These are phyloP conservation scores for Microhierax caerulescens DNA, from an alignment of 2,797 vertebrate species.

Conservation along the genomic window DNA sequence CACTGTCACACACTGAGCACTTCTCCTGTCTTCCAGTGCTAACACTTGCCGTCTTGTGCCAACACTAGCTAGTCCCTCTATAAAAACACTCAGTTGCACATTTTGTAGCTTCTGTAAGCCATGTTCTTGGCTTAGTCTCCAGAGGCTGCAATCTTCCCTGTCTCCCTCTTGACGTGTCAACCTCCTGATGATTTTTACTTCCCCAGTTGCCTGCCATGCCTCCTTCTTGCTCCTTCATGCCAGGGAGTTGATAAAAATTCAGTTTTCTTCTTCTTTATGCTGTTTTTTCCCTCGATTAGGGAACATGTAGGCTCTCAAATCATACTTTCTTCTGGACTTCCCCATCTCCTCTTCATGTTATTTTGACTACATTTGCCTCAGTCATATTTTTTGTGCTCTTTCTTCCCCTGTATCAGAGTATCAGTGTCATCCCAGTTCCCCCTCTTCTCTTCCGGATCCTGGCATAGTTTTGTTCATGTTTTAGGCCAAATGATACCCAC, in stretches of 20 bases:
- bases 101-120: conserved; percentile 59
- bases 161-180: conserved; percentile 41
- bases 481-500: background rate
- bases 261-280: background rate
- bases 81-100: conserved; percentile 66
- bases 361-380: background rate
- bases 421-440: background rate
- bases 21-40: conserved; percentile 65
- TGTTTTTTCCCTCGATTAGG: background rate
- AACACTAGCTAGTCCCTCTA: conserved; percentile 64
- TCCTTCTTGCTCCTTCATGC: background rate
- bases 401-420: background rate
- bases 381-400: background rate
- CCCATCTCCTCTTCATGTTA: background rate
- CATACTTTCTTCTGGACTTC: background rate
- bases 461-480: background rate
- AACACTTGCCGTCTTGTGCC: conserved; percentile 69
- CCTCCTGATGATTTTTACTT: conserved; percentile 50
- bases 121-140: conserved; percentile 55
- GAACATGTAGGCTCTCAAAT: background rate
- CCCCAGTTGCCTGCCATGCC: background rate
- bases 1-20: conserved; percentile 68
- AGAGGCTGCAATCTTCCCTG: conserved; percentile 32
- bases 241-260: background rate
- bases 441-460: background rate